These are phyloP conservation scores for Beris morrisii DNA, from an alignment of 2,888 invertebrate species.

Conservation along the genomic window DNA sequence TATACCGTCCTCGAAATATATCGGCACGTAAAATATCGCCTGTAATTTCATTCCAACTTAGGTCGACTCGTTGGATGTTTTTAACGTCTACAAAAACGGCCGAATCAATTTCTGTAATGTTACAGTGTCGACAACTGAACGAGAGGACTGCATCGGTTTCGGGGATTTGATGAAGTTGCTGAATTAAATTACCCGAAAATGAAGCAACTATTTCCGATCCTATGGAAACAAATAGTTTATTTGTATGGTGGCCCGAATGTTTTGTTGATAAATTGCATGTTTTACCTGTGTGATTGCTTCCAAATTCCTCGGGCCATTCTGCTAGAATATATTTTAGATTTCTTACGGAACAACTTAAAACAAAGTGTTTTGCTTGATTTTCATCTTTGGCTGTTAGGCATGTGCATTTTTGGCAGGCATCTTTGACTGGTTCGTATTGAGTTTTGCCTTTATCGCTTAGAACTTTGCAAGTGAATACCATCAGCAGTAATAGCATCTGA, in stretches of 20 bases:
- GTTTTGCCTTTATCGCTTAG: constrained; percentile 37
- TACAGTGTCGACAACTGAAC: constrained; percentile 53
- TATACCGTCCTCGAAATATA: constrained; percentile 68
- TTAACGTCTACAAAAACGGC: constrained; percentile 53
- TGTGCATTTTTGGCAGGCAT: constrained; percentile 50
- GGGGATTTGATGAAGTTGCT: constrained; percentile 51
- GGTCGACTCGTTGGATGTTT: constrained; percentile 51
- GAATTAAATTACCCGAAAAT: constrained; percentile 51
- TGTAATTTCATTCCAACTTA: constrained; percentile 51
- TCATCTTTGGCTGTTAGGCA: constrained; percentile 47
- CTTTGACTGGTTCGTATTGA: constrained; percentile 44
- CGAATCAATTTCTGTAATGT: constrained; percentile 48
- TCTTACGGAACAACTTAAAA: constrained; percentile 49
- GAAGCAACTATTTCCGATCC: constrained; percentile 48
- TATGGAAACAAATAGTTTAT: constrained; percentile 15
- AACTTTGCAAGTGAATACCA: constrained; percentile 2
- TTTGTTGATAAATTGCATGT: neutral
- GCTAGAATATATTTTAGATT: constrained; percentile 52
- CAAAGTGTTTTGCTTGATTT: constrained; percentile 43
- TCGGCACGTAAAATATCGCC: constrained; percentile 64
- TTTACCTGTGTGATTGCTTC: constrained; percentile 47
- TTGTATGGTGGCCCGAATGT: neutral
- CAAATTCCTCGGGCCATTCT: constrained; percentile 52
- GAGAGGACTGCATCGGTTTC: constrained; percentile 50
- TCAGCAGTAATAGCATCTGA: constrained; percentile 17